Conservation (phyloP, 2,888 invertebrate species). For the Crematogaster levior region DNA sequence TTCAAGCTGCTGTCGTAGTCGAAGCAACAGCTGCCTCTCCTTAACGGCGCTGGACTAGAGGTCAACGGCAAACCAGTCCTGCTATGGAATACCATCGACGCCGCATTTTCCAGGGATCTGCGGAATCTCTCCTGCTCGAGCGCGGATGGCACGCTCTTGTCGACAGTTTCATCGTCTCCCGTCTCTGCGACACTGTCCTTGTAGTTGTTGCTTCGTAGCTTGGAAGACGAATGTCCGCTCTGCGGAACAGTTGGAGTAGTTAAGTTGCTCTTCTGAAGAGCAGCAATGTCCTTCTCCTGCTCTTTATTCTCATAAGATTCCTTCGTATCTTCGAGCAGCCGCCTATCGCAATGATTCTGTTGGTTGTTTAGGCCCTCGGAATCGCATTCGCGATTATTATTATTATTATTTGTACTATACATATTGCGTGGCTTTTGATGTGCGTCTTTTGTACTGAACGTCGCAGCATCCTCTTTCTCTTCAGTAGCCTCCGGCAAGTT, state of each 20-base stretch:
- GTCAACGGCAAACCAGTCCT: slow-evolving; percentile 93
- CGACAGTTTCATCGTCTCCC: slow-evolving; percentile 77
- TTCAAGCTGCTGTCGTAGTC: slow-evolving; percentile 94
- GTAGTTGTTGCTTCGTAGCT: slow-evolving; percentile 55
- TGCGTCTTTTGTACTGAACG: slow-evolving; percentile 73
- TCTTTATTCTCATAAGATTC: slow-evolving; percentile 30
- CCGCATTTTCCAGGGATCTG: slow-evolving; percentile 91
- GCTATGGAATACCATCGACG: slow-evolving; percentile 94
- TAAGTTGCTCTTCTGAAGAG: slow-evolving; percentile 37
- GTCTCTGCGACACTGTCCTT: slow-evolving; percentile 41
- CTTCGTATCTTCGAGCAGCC: slow-evolving; percentile 62
- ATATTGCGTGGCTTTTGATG: slow-evolving; percentile 73
- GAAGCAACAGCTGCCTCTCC: slow-evolving; percentile 92
- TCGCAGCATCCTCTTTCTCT: slow-evolving; percentile 41
- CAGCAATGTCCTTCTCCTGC: background rate
- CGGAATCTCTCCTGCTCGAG: slow-evolving; percentile 91
- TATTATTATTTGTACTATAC: slow-evolving; percentile 78
- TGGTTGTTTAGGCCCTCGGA: slow-evolving; percentile 52
- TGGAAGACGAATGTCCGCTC: slow-evolving; percentile 61
- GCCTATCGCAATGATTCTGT: slow-evolving; percentile 52
- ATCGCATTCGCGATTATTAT: slow-evolving; percentile 42
- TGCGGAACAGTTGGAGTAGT: slow-evolving; percentile 58
- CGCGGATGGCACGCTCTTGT: slow-evolving; percentile 88
- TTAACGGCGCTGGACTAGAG: slow-evolving; percentile 94
- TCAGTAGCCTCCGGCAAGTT: slow-evolving; percentile 58